These are phyloP conservation scores for Trachelus troglodyta DNA, from an alignment of 2,888 invertebrate genomes.

Conservation along the genomic window DNA sequence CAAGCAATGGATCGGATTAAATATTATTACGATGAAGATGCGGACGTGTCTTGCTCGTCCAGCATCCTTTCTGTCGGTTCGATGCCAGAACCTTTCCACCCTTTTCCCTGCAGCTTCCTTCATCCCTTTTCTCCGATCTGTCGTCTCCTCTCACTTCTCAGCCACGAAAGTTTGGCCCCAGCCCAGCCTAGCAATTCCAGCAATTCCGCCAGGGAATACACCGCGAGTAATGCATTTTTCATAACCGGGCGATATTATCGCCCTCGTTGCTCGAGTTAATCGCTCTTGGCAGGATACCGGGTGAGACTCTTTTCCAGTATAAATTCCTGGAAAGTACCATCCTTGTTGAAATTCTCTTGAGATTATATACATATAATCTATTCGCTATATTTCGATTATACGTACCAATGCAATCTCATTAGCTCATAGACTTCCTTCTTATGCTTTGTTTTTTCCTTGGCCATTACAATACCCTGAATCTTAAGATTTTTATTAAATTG, in stretches of 20 bases:
- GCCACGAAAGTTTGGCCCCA: constrained; percentile 55
- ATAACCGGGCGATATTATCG: constrained; percentile 52
- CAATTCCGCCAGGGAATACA: constrained; percentile 35
- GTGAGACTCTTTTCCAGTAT: no score
- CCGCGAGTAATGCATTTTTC: constrained; percentile 53
- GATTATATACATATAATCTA: no score
- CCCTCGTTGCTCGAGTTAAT: constrained; percentile 46
- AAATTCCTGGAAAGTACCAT: no score
- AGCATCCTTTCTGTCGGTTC: constrained; percentile 31
- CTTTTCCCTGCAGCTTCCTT: constrained; percentile 23
- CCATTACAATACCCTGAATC: no score
- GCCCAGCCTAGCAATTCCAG: constrained; percentile 13
- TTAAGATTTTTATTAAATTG: no score
- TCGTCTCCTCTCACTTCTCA: constrained; percentile 19
- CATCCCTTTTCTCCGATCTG: constrained; percentile 15
- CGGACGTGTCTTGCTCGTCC: constrained; percentile 51
- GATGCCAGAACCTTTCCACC: constrained; percentile 14
- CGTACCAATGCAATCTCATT: no score
- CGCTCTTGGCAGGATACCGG: constrained; percentile 19
- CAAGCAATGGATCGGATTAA: constrained; percentile 64
- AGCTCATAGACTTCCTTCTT: no score
- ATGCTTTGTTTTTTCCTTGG: no score
- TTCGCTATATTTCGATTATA: no score
- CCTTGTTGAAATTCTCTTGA: no score
- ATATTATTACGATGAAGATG: constrained; percentile 64